phyloP scores from a whole-genome alignment of 2,888 invertebrate genomes.

The Rutpela maculata region DNA sequence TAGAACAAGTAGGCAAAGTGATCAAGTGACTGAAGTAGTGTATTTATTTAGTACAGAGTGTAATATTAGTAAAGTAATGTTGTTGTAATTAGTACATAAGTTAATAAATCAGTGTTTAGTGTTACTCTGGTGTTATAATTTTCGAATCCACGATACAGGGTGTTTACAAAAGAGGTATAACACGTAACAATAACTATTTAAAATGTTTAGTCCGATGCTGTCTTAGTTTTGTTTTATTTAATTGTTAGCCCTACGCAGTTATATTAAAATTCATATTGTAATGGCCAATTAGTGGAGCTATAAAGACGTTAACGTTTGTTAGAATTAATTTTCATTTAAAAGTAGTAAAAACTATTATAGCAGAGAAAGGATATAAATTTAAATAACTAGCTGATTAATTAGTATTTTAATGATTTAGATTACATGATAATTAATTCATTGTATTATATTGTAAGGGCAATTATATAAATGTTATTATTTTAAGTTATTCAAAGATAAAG shows the following conservation, averaged over 20 bases:
- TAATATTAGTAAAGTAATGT: no score
- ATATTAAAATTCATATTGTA: slow-evolving; percentile 9
- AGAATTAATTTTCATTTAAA: slow-evolving; percentile 53
- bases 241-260: neutral
- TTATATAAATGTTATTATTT: slow-evolving; percentile 59
- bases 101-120: no score
- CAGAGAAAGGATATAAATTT: slow-evolving; percentile 48
- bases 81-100: no score
- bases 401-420: slow-evolving; percentile 54
- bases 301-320: slow-evolving; percentile 47
- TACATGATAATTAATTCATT: slow-evolving; percentile 54
- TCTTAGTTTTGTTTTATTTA: neutral
- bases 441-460: slow-evolving; percentile 54
- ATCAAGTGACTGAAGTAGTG: no score
- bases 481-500: slow-evolving; percentile 62
- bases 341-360: slow-evolving; percentile 48
- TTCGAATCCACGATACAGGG: no score
- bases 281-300: slow-evolving; percentile 20
- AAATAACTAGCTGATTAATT: slow-evolving; percentile 55
- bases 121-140: no score
- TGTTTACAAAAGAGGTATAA: no score
- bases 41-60: no score
- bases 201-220: neutral
- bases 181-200: no score
- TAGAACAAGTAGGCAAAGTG: no score